Evolutionary conservation across 2,113 vertebrate genomes (phyloP), one percentile per base, ranked within the genome.

Genomic region (Aspidoscelis tigris): DNA sequence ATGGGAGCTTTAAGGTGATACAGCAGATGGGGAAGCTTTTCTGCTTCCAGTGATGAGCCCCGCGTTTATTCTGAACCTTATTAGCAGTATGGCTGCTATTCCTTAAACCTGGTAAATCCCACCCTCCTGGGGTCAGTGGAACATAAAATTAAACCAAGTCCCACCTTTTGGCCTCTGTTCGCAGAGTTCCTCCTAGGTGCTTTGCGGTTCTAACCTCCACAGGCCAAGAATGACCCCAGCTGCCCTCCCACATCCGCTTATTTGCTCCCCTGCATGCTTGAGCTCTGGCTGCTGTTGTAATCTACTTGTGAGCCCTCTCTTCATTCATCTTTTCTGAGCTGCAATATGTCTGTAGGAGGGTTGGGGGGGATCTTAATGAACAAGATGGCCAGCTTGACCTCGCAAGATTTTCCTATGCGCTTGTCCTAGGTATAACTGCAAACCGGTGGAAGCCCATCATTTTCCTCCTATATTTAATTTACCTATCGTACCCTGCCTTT

Each of bases 321-420:
- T 69, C 84, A 86, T 86, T 86, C 84, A 86, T 80, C 33, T 81
- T 86, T 81, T 81, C 64, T 76, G 72, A 69, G 71, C 47, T 47
- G 33, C 44, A 7, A 2, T 5, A 3, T 69, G 24, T 3, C n/a
- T 41, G 78, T 16, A 8, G 53, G 64, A 24, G 9, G n/a, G 65
- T 9, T 41, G 7, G 47, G 53, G 64, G 68, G 66, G 7, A 33
- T 65, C 9, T 79, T 44, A 85, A 85, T 74, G 78, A 26, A 55
- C 21, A 55, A 66, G 44, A 80, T 47, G 61, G 78, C 44, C 72
- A n/a, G 26, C 71, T 70, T 68, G 72, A 43, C 39, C 72, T 22
- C 41, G 33, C 81, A 65, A 82, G 84, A 70, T 80, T 47, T 39
- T 73, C 71, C 64, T 81, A 65, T n/a, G 33, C 78, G 39, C 24